These are phyloP conservation scores for Neodiprion pinetum DNA, from an alignment of 1,140 invertebrate genomes.

Conservation along the genomic window DNA sequence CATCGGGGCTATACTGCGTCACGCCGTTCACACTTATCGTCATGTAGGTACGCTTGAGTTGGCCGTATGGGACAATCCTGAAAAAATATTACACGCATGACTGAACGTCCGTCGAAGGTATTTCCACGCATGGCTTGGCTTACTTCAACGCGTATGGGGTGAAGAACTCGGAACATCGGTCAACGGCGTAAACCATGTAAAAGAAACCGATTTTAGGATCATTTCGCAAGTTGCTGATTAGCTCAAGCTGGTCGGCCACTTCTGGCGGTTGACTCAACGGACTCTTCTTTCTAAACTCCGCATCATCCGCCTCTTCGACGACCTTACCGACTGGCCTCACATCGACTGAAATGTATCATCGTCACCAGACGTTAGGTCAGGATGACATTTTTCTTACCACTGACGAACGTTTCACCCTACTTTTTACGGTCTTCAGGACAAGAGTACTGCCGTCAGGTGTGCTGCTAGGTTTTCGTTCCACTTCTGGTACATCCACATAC, in stretches of 20 bases:
- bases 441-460: neutral
- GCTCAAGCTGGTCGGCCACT: slow-evolving; percentile 61
- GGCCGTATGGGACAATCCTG: slow-evolving; percentile 70
- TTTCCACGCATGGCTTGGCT: slow-evolving; percentile 29
- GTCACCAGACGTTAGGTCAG: neutral
- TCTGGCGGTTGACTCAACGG: slow-evolving; percentile 49
- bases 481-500: neutral
- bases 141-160: slow-evolving; percentile 73
- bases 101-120: slow-evolving; percentile 14
- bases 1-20: slow-evolving; percentile 68
- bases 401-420: neutral
- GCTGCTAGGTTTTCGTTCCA: slow-evolving; percentile 2
- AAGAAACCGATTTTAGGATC: slow-evolving; percentile 66
- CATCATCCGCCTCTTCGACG: slow-evolving; percentile 10
- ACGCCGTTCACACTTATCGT: slow-evolving; percentile 75
- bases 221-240: slow-evolving; percentile 62
- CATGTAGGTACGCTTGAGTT: slow-evolving; percentile 70
- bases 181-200: slow-evolving; percentile 74
- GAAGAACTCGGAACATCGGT: slow-evolving; percentile 72
- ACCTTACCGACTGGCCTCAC: slow-evolving; percentile 29
- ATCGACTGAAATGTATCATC: slow-evolving; percentile 24
- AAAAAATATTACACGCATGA: slow-evolving; percentile 24
- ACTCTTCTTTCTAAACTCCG: slow-evolving; percentile 24
- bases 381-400: too few relatives aligned
- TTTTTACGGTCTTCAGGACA: neutral